Conservation (phyloP, 1,140 invertebrate species). For the Carposina sasakii region DNA sequence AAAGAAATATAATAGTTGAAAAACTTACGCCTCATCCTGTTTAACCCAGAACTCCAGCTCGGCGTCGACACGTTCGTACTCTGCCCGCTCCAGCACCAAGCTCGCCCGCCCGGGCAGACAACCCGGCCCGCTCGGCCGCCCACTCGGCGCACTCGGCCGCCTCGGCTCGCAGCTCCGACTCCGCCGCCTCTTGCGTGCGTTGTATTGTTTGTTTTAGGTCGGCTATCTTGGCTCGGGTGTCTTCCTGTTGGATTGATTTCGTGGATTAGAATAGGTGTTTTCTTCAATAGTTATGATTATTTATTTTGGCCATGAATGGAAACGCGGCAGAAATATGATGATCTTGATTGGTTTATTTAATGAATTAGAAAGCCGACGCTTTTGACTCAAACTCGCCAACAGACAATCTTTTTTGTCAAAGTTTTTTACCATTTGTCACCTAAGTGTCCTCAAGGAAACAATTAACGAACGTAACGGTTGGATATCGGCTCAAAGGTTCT, state of each 20-base stretch:
- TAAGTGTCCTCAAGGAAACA: too few species aligned
- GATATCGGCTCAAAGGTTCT: too few species aligned
- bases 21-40: slow-evolving; percentile 35
- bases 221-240: slow-evolving; percentile 30
- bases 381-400: not conserved
- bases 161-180: slow-evolving; percentile 22
- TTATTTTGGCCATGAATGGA: not conserved
- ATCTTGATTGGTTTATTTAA: not conserved
- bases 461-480: too few species aligned
- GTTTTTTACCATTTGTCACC: not conserved
- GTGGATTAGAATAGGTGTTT: not conserved
- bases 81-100: slow-evolving; percentile 14
- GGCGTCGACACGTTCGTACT: slow-evolving; percentile 17
- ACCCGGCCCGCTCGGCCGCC: slow-evolving; percentile 14
- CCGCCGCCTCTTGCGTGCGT: slow-evolving; percentile 29
- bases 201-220: slow-evolving; percentile 28
- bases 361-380: not conserved
- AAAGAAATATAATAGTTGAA: too few species aligned
- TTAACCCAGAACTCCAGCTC: slow-evolving; percentile 35
- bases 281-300: not conserved
- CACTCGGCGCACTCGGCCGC: slow-evolving; percentile 21
- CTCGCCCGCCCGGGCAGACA: slow-evolving; percentile 17
- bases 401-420: not conserved
- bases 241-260: too few species aligned
- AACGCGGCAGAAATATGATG: not conserved